A percentile compares a stretch with the other conserved stretches of the same genome.
Conservation (phyloP, 37 sponge, comb jelly and placozoan genomes). For the Chondrilla cf. caribensis region DNA sequence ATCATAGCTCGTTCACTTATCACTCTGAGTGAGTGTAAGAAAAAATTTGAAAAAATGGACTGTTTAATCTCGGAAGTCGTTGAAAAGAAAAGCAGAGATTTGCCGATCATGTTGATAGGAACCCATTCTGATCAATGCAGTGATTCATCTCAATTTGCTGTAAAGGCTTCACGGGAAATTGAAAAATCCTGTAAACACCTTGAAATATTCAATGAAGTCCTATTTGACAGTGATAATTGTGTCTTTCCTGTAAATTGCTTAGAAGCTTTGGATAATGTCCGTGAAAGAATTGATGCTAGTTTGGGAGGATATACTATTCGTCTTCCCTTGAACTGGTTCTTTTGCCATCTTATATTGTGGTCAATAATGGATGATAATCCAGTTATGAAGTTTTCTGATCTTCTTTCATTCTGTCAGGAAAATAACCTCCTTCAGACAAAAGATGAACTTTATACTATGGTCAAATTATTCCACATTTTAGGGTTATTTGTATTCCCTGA, state of each 20-base stretch:
- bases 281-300: not conserved
- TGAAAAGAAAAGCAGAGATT: not conserved
- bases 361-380: not conserved
- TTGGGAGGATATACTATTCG: not conserved
- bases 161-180: not conserved
- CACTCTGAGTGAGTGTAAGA: not conserved
- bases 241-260: not conserved
- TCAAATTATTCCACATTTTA: conserved; percentile 3
- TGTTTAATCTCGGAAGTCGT: not conserved
- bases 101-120: not conserved
- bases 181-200: not conserved
- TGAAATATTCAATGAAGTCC: not conserved
- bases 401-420: not conserved
- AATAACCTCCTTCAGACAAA: not conserved
- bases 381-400: not conserved
- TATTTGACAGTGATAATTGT: not conserved
- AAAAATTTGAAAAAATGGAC: not conserved
- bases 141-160: not conserved
- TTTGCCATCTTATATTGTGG: not conserved
- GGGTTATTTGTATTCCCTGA: not conserved
- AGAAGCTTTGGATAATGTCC: not conserved
- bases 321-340: not conserved
- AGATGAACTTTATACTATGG: conserved; percentile 5
- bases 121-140: not conserved
- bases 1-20: not conserved